phyloP scores from a whole-genome alignment of 2,113 vertebrate species.

The Aramus guarauna region DNA sequence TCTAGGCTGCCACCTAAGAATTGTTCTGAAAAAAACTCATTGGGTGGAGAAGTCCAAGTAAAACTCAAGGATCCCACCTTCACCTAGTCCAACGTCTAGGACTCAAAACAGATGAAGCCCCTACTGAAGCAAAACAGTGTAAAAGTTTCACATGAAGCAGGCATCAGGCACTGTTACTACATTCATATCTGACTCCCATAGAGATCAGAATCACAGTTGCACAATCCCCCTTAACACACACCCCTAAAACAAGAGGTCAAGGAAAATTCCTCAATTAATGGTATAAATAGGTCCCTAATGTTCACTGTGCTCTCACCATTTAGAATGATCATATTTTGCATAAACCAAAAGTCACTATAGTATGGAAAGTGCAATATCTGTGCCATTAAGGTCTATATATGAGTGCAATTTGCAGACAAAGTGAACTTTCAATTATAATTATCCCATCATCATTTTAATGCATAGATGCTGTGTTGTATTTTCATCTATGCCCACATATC shows the following conservation, averaged over 20 bases:
- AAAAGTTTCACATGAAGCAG: neutral
- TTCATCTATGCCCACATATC: neutral
- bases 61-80: neutral
- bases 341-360: neutral
- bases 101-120: neutral
- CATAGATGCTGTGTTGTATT: neutral
- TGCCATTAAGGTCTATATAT: neutral
- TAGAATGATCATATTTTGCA: neutral
- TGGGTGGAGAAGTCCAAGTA: neutral
- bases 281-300: neutral
- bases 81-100: neutral
- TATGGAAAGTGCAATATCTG: neutral
- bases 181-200: neutral
- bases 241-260: neutral
- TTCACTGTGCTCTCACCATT: neutral
- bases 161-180: neutral
- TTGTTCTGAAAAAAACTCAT: neutral
- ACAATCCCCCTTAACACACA: neutral
- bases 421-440: neutral
- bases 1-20: neutral
- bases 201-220: neutral
- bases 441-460: neutral
- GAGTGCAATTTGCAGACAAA: neutral
- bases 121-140: neutral
- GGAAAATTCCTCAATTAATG: neutral